These are phyloP conservation scores for Megaceryle alcyon DNA, from an alignment of 2,797 vertebrate genomes.

Conservation along the genomic window DNA sequence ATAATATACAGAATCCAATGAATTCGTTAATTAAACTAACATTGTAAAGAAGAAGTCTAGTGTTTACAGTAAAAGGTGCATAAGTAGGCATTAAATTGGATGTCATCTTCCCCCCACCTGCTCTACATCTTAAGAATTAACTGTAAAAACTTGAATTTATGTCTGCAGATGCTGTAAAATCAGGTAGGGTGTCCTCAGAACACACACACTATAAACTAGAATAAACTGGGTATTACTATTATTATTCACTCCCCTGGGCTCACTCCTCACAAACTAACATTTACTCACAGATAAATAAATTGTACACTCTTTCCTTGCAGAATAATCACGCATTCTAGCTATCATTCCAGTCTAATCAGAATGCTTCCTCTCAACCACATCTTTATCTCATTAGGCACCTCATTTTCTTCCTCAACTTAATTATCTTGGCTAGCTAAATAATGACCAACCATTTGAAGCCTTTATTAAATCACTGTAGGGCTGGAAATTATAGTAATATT, in stretches of 20 bases:
- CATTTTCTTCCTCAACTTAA: background rate
- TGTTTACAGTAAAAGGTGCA: conserved; percentile 28
- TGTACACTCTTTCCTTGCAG: background rate
- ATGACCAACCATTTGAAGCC: background rate
- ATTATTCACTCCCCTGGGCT: background rate
- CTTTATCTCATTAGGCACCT: background rate
- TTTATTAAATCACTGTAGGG: background rate
- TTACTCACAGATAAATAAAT: background rate
- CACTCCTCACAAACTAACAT: background rate
- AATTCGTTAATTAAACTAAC: conserved; percentile 43
- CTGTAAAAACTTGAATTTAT: conserved; percentile 13
- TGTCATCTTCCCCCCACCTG: conserved; percentile 26
- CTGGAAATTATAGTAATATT: background rate
- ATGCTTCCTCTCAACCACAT: background rate
- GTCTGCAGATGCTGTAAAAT: conserved; percentile 21
- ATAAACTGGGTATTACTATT: background rate
- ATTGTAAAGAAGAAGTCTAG: background rate
- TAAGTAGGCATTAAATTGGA: conserved; percentile 36
- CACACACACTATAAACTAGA: background rate
- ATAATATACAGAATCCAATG: background rate
- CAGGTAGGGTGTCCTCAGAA: conserved; percentile 2
- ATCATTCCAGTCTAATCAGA: background rate
- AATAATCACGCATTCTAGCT: background rate
- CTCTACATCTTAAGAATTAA: conserved; percentile 36
- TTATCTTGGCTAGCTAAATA: background rate